phyloP scores from a whole-genome alignment of 2,797 vertebrate species.

The Peromyscus nudipes region DNA sequence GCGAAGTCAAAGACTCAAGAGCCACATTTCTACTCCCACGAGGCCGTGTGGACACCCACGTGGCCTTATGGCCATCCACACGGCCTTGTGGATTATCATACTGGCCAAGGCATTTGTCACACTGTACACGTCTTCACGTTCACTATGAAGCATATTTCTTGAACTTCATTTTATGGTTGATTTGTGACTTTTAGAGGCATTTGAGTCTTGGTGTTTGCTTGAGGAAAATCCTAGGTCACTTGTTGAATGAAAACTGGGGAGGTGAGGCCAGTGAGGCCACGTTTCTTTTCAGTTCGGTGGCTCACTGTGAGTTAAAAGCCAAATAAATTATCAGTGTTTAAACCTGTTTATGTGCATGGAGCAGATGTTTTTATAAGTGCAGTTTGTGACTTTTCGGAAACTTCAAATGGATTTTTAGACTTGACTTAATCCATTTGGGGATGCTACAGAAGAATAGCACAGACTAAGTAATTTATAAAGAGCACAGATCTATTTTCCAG shows the following conservation, averaged over 20 bases:
- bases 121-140: not conserved
- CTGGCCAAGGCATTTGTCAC: not conserved
- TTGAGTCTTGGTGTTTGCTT: not conserved
- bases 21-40: not conserved
- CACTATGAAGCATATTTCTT: conserved; percentile 14
- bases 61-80: not conserved
- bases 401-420: conserved; percentile 13
- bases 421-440: no score
- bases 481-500: not conserved
- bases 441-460: not conserved
- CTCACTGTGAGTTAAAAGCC: not conserved
- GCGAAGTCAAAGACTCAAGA: not conserved
- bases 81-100: not conserved
- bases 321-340: not conserved
- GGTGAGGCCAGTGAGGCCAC: not conserved
- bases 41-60: not conserved
- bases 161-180: conserved; percentile 48
- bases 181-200: conserved; percentile 50
- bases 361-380: not conserved
- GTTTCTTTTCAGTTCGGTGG: not conserved
- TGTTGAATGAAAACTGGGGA: not conserved
- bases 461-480: not conserved
- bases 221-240: not conserved
- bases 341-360: not conserved
- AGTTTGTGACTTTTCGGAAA: conserved; percentile 11